phyloP scores from a whole-genome alignment of 2,797 vertebrate species.

The Ptychadena robeensis region DNA sequence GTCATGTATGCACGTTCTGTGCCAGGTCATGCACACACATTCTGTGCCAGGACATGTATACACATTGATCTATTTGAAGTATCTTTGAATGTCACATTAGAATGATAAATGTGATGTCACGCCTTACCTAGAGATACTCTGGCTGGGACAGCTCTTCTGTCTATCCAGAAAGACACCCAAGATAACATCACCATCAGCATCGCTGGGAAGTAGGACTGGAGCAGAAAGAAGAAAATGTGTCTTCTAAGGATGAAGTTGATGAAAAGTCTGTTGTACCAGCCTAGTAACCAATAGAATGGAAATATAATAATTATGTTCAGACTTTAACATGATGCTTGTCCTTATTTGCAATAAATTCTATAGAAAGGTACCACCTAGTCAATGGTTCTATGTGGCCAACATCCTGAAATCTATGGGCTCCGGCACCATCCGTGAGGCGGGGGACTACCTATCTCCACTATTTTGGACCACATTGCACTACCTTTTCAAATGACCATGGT shows the following conservation, averaged over 20 bases:
- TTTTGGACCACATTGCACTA: too few relatives aligned
- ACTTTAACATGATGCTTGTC: neutral
- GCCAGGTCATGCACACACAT: too few relatives aligned
- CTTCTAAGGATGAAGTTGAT: constrained; percentile 92
- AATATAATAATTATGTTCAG: neutral
- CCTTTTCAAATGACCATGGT: too few relatives aligned
- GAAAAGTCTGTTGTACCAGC: constrained; percentile 92
- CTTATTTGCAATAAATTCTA: neutral
- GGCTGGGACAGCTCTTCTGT: constrained; percentile 88
- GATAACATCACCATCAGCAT: constrained; percentile 94
- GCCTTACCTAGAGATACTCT: constrained; percentile 88
- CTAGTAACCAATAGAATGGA: constrained; percentile 66
- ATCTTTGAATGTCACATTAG: too few relatives aligned
- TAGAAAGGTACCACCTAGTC: too few relatives aligned
- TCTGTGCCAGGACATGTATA: too few relatives aligned
- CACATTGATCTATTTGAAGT: too few relatives aligned
- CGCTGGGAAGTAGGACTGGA: constrained; percentile 93
- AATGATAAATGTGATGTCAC: neutral
- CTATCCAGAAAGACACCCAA: constrained; percentile 96
- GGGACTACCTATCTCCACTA: too few relatives aligned
- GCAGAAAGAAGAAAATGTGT: constrained; percentile 94
- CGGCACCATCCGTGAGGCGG: too few relatives aligned
- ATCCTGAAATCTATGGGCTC: too few relatives aligned
- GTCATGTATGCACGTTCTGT: too few relatives aligned
- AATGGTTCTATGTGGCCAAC: too few relatives aligned